Conservation (phyloP, 2,888 invertebrate species). For the Sepioteuthis lessoniana region DNA sequence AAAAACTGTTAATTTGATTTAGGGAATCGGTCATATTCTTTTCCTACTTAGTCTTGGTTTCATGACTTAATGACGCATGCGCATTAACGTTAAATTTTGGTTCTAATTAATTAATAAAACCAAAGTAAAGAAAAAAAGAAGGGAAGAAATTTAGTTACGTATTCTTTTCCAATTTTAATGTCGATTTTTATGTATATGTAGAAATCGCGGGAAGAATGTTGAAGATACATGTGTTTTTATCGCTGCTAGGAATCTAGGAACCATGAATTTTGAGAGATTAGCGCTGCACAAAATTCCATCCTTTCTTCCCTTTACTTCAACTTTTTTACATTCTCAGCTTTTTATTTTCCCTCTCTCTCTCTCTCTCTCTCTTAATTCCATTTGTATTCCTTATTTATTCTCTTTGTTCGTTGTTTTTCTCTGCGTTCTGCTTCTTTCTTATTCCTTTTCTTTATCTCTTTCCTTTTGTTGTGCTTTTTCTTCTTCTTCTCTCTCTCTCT, state of each 20-base stretch:
- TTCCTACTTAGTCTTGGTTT: neutral
- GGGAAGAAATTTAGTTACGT: neutral
- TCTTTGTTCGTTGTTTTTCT: neutral
- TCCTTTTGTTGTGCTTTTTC: neutral
- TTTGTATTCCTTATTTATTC: neutral
- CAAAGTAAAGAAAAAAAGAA: neutral
- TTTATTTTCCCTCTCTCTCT: too few relatives aligned
- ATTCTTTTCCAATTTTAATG: neutral
- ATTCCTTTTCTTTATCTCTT: neutral
- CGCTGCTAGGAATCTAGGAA: neutral
- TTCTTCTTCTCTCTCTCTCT: too few relatives aligned
- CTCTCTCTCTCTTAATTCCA: too few relatives aligned
- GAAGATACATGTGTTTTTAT: neutral
- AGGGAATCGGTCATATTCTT: too few relatives aligned
- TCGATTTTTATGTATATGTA: neutral
- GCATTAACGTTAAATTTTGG: neutral
- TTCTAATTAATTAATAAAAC: neutral
- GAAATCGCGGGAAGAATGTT: neutral
- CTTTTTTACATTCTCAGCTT: too few relatives aligned
- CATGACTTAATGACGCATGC: neutral
- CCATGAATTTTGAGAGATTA: neutral
- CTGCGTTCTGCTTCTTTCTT: neutral
- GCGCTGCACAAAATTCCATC: neutral
- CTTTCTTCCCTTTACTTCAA: too few relatives aligned
- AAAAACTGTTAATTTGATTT: too few relatives aligned